Base-by-base conservation (phyloP, 2,113 vertebrate species). In the Balaeniceps rex region DNA sequence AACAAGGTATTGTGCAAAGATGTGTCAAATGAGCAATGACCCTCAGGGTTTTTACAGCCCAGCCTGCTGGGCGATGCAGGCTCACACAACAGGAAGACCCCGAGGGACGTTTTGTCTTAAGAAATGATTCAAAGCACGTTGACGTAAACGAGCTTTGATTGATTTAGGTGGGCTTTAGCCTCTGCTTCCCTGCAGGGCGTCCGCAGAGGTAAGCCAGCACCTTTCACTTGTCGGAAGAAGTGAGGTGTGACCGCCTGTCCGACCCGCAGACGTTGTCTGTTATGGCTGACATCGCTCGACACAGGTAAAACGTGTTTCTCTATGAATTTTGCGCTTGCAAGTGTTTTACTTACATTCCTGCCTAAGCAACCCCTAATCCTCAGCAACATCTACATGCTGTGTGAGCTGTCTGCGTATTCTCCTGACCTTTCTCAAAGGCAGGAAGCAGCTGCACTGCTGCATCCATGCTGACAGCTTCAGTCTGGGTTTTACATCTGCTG, bases 361-460 rank as follows among this genome's bases (percentile, higher is more conserved):
- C 52, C 58, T 66, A 68, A 96, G 54, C 54, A 88, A 83, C 83
- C 71, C 21, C 5, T 88, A 88, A 77, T 55, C 87, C 81, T 88
- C 38, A 33, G 76, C 64, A 97, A 24, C 69, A 91, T 69, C 85
- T 54, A 78, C 47, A 19, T 31, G 88, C 85, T 87, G 82, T 44
- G 80, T 71, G 79, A 95, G 82, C 70, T 86, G 36, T 82, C 90
- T 90, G 87, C 61, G 34, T 86, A 40, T 87, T 81, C 49, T 78
- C 44, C 88, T 89, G 94, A 96, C 92, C 77, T 96, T 96, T 97
- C 40, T 61, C 79, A 69, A 92, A 96, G 75, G 72, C 93, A 97
- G 79, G 72, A 88, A 93, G 77, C 36, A 85, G 71, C 86, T 93
- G 57, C 63, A 38, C 89, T 80, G 72, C 77, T 91, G 69, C 55